Base-by-base conservation (phyloP, 2,797 vertebrate species). In the Halcyon badia region DNA sequence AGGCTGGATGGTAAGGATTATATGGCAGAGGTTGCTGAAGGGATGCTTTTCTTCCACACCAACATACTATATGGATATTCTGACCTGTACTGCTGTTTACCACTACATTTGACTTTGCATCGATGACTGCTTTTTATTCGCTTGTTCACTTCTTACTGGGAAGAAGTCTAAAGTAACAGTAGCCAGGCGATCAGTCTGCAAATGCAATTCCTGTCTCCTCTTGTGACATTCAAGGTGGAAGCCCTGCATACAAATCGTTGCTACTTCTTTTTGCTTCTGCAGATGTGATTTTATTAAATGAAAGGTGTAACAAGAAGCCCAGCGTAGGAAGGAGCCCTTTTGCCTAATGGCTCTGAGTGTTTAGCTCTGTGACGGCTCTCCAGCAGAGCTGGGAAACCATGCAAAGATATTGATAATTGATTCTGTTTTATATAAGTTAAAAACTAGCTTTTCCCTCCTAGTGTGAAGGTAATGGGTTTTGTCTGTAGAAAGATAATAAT, bases 401-500 rank as follows among this genome's bases (percentile, higher is more conserved):
- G 97, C 97, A 91, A 94, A 94, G 88, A 94, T 95, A 88, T 77
- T 93, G 83, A 94, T 96, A 96, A 97, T 89, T 89, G 97, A 97
- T 97, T 97, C 89, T 1, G 15, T 24, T 94, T 94, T 75, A 65
- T 79, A 88, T 93, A 95, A 95, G 96, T 97, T 95, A 97, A 97
- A 95, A 96, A 94, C 90, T 94, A 92, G 83, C 89, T 95, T 91
- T 98, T 96, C 96, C 94, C 96, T 97, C 91, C 95, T 96, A 91
- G 83, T 95, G 97, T 96, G 96, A 98, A 97, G 48, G 65, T 94
- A 93, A 97, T 96, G 91, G 90, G 80, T 96, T 97, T 96, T 97
- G 97, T 97, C 92, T 97, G 73, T 90, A 96, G 97, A 97, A 96
- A 96, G 92, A 95, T 95, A 83, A 95, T 94, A 96, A 97, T 96